Base-by-base conservation (phyloP, 2,888 invertebrate species). In the Hermaeophaga mercurialis region DNA sequence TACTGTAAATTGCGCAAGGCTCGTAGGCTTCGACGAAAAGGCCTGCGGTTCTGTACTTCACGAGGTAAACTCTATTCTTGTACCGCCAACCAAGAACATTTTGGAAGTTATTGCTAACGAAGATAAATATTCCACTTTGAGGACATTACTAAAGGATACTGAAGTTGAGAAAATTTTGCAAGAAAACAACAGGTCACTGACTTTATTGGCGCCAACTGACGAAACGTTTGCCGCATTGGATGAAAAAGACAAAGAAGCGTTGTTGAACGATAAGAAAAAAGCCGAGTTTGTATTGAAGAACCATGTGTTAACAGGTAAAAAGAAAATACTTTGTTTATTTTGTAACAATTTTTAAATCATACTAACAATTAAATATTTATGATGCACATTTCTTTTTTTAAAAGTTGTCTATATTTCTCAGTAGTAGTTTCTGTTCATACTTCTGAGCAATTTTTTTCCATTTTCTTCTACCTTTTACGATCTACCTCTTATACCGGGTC, bases 31-130 rank as follows among this genome's bases (percentile, higher is more conserved):
- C 53, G 86, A 86, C 64, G 81, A 84, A 58, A 82, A 84, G 68
- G 84, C 85, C 24, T 89, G 89, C 66, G 86, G 86, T 53, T 86
- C 86, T 0, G 80, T 85, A 6, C 76, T 88, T 14, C 87, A 89
- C 68, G 82, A 86, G 69, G 80, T 89, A 1, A 85, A 86, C 67
- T 81, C 80, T 64, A 78, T 85, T 14, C 72, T 86, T 22, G 66
- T 79, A 1, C 83, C 84, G 3, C 81, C 84, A 1, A 74, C 75
- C 22, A 74, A 78, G 17, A 79, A 76, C 19, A 72, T 85, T 4
- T 65, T 81, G 47, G 81, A 84, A 44, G 72, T 79, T n/a, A 73
- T 85, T 11, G 69, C 76, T 39, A 68, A 63, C 1, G 75, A 80
- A 59, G 72, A 74, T 17, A 77, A 78, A 54, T 80, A 80, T 64